These are phyloP conservation scores for Pararge aegeria DNA, from an alignment of 1,140 invertebrate species.

Conservation along the genomic window DNA sequence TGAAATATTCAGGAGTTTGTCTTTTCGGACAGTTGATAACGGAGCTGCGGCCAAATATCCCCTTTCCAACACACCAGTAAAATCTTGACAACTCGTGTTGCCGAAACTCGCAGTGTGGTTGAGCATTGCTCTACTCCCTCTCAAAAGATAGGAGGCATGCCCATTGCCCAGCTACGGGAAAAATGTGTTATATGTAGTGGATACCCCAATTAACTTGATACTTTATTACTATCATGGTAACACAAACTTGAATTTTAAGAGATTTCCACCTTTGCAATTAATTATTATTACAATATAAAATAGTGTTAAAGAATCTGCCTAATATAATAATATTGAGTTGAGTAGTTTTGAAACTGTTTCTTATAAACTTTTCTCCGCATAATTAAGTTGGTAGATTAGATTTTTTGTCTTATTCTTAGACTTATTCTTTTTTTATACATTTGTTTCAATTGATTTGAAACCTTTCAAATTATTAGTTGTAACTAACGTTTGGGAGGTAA, in stretches of 20 bases:
- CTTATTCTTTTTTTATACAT: slow-evolving; percentile 44
- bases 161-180: too few species aligned
- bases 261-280: neutral
- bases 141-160: too few species aligned
- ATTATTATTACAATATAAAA: neutral
- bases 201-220: too few species aligned
- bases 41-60: too few species aligned
- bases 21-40: too few species aligned
- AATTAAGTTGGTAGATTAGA: slow-evolving; percentile 48
- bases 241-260: neutral
- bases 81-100: too few species aligned
- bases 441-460: slow-evolving; percentile 34
- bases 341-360: slow-evolving; percentile 24
- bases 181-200: too few species aligned
- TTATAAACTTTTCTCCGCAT: slow-evolving; percentile 40
- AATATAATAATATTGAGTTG: neutral
- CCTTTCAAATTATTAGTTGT: slow-evolving; percentile 43
- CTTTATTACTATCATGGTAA: neutral
- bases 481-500: slow-evolving; percentile 17
- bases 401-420: slow-evolving; percentile 51
- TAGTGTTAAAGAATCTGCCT: neutral
- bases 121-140: too few species aligned
- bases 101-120: too few species aligned
- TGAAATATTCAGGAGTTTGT: too few species aligned
- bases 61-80: too few species aligned